Evolutionary conservation across 1,140 invertebrate species (phyloP), one percentile per base, ranked within the genome.

Genomic region (Latrodectus geometricus): DNA sequence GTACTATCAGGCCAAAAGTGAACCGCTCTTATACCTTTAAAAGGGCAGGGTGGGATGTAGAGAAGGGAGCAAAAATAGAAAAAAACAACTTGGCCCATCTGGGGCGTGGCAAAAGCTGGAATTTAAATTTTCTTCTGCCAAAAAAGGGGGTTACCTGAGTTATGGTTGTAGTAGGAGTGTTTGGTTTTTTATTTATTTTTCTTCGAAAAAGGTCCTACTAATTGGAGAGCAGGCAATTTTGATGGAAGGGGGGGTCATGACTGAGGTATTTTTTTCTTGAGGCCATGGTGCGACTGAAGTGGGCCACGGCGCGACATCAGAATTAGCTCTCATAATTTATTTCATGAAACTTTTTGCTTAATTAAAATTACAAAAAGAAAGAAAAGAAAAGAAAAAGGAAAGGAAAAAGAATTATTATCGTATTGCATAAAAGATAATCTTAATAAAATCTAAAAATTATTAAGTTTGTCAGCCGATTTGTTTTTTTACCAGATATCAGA

Each of bases 121-220:
- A 86, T 86, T 86, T 86, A 86, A 86, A 86, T 86, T 86, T 86
- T 65, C 65, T 56, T 78, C 75, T 86, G 52, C 75, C 65, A 48
- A 70, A 75, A 69, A 77, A 86, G 75, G 68, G 54, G 61, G 72
- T 75, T 83, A 66, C 11, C 65, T 86, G 75, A 86, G 75, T 86
- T 86, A 77, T 78, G 50, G 83, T 17, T 17, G 75, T 77, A 86
- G 83, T 86, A 78, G 83, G 83, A 86, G 83, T 77, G 73, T 61
- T 76, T 49, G n/a, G 54, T 54, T 75, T 49, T 74, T 83, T 48
- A 76, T 75, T 76, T 61, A 68, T 68, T 76, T 66, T 75, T 17
- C 35, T 54, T 17, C 12, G 54, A 75, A 68, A 61, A 69, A 73
- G 21, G 52, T 68, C 81, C 73, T 78, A 52, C 74, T 86, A 86